Conservation (phyloP, 1,140 invertebrate genomes). For the Drosophila jambulina region DNA sequence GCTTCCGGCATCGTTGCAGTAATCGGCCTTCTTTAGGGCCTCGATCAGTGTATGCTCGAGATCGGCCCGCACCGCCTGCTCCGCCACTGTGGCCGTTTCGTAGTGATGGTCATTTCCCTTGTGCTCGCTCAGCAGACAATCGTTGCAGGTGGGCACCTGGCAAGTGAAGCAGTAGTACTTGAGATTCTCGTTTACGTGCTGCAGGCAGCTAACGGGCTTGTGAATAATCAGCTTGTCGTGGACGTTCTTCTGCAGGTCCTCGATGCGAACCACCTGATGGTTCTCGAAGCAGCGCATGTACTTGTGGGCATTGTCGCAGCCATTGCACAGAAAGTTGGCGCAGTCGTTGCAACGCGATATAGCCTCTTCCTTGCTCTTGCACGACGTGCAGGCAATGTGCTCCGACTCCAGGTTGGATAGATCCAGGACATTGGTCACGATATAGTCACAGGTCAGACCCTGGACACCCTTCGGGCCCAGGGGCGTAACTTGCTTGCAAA, state of each 20-base stretch:
- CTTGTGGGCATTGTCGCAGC: constrained; percentile 97
- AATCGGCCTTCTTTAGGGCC: constrained; percentile 88
- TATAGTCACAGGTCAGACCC: constrained; percentile 92
- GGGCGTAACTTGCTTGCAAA: constrained; percentile 93
- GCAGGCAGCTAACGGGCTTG: constrained; percentile 92
- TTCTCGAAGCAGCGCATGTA: constrained; percentile 98
- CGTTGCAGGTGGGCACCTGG: constrained; percentile 92
- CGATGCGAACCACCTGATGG: constrained; percentile 94
- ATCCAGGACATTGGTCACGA: constrained; percentile 93
- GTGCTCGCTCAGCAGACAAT: constrained; percentile 92
- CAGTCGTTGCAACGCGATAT: constrained; percentile 96
- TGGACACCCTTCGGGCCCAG: constrained; percentile 90
- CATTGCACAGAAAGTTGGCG: constrained; percentile 96
- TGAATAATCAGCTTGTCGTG: constrained; percentile 90
- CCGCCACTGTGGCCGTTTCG: constrained; percentile 91
- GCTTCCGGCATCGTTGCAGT: constrained; percentile 90
- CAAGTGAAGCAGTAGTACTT: constrained; percentile 94
- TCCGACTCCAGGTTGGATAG: constrained; percentile 91
- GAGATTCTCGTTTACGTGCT: constrained; percentile 91
- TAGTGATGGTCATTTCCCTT: constrained; percentile 91
- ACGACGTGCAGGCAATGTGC: constrained; percentile 93
- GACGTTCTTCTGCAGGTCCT: constrained; percentile 91
- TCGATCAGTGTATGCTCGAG: constrained; percentile 90
- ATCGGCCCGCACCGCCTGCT: constrained; percentile 91
- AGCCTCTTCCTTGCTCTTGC: constrained; percentile 95